A percentile compares a stretch with the other conserved stretches of the same genome.
These are phyloP conservation scores for Acronicta aceris DNA, from an alignment of 2,888 invertebrate species.

Conservation along the genomic window DNA sequence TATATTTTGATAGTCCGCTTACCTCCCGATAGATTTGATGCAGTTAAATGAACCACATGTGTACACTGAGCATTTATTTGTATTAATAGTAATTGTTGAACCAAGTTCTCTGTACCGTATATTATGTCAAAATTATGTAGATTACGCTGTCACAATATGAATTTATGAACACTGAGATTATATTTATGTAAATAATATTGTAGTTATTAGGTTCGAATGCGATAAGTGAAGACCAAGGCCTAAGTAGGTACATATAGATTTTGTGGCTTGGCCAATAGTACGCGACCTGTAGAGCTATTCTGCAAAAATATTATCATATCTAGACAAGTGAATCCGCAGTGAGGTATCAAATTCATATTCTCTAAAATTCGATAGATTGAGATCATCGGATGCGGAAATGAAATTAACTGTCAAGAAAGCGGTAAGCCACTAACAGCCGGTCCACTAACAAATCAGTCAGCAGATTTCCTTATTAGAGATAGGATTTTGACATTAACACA, in stretches of 20 bases:
- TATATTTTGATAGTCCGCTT: slow-evolving; percentile 50
- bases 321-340: too few species aligned
- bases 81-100: slow-evolving; percentile 30
- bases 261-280: slow-evolving; percentile 18
- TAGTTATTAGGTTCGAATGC: slow-evolving; percentile 38
- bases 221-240: slow-evolving; percentile 38
- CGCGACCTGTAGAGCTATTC: not conserved
- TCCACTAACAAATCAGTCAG: too few species aligned
- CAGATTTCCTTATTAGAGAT: too few species aligned
- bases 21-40: slow-evolving; percentile 25
- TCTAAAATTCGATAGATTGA: too few species aligned
- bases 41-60: slow-evolving; percentile 17
- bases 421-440: too few species aligned
- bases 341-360: too few species aligned
- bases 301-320: too few species aligned
- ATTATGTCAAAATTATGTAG: slow-evolving; percentile 34
- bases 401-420: too few species aligned
- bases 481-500: too few species aligned
- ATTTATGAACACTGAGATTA: slow-evolving; percentile 30
- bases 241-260: slow-evolving; percentile 20
- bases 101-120: slow-evolving; percentile 39
- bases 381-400: not conserved
- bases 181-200: slow-evolving; percentile 35
- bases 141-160: slow-evolving; percentile 17
- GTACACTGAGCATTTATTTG: slow-evolving; percentile 37